These are phyloP conservation scores for Metaphire vulgaris DNA, from an alignment of 1,140 invertebrate genomes.

Conservation along the genomic window DNA sequence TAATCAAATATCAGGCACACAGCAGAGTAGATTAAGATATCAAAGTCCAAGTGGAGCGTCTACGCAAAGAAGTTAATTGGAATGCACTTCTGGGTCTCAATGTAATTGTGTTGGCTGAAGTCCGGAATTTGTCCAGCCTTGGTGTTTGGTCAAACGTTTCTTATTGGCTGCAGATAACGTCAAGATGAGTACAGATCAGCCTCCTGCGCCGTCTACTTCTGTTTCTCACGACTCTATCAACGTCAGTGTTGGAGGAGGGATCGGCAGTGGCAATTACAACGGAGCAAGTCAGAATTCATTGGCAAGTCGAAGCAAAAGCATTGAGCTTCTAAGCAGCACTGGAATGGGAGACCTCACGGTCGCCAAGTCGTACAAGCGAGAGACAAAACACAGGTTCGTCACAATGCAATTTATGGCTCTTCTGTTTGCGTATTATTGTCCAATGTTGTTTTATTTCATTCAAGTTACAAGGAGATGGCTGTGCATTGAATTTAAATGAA, in stretches of 20 bases:
- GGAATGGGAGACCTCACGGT: constrained; percentile 22
- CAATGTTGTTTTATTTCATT: neutral
- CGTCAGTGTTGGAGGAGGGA: neutral
- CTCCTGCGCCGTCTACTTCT: neutral
- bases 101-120: too few species aligned
- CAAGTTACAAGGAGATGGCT: too few species aligned
- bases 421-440: neutral
- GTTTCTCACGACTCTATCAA: neutral
- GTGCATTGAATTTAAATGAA: too few species aligned
- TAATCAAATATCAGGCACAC: too few species aligned
- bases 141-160: neutral
- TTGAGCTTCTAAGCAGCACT: constrained; percentile 19
- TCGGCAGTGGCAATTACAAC: too few species aligned
- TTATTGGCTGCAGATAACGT: neutral
- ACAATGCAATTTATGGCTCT: too few species aligned
- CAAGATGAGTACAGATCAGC: neutral
- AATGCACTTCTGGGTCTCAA: too few species aligned
- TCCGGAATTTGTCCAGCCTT: too few species aligned
- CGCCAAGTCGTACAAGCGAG: constrained; percentile 16
- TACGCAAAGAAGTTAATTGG: too few species aligned
- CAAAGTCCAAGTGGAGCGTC: too few species aligned
- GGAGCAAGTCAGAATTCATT: neutral
- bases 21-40: too few species aligned
- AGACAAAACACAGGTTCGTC: constrained; percentile 22
- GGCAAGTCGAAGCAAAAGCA: constrained; percentile 19